phyloP scores from a whole-genome alignment of 2,113 vertebrate genomes.

The Megaceryle maxima region DNA sequence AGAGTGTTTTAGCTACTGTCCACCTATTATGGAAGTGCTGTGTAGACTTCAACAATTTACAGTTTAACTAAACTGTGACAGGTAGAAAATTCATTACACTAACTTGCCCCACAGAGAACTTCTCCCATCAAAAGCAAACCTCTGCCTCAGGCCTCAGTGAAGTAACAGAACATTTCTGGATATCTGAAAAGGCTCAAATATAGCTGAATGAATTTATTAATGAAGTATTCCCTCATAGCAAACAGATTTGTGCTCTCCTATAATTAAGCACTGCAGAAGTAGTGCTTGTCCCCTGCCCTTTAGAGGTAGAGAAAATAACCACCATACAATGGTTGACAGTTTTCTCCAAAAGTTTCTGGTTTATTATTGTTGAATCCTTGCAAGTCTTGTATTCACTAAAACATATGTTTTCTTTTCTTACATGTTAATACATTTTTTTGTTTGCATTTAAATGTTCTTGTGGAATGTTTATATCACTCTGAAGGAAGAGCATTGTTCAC shows the following conservation, averaged over 20 bases:
- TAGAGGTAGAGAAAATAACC: neutral
- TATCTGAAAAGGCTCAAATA: neutral
- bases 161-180: neutral
- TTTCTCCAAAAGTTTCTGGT: neutral
- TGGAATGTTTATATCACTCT: conserved; percentile 4
- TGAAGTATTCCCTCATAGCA: neutral
- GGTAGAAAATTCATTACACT: neutral
- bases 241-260: neutral
- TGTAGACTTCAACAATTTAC: neutral
- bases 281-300: neutral
- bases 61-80: neutral
- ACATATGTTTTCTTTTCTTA: conserved; percentile 39
- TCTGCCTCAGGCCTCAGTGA: neutral
- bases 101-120: neutral
- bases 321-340: neutral
- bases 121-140: neutral
- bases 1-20: neutral
- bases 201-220: conserved; percentile 9
- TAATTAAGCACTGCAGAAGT: conserved; percentile 2
- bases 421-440: conserved; percentile 11
- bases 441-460: conserved; percentile 28
- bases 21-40: neutral
- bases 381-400: conserved; percentile 21
- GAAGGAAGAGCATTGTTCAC: conserved; percentile 33
- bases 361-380: neutral